Evolutionary conservation across 2,113 vertebrate genomes (phyloP).

Genomic region (Chloroceryle aenea): DNA sequence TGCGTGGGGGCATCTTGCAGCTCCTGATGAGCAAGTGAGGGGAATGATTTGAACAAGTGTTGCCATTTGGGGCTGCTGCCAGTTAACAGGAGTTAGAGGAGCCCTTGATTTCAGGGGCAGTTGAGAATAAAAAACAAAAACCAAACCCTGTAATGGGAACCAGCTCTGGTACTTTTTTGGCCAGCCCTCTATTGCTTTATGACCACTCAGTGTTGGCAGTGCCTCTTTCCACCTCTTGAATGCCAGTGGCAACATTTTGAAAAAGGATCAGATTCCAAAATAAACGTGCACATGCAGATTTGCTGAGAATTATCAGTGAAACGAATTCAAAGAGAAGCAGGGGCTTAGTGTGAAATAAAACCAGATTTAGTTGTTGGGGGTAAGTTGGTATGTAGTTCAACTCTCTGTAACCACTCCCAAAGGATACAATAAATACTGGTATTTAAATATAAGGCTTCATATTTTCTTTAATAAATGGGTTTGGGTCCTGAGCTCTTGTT

Average conservation of each 20-base stretch:
- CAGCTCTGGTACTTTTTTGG: background rate
- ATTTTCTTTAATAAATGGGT: conserved; percentile 37
- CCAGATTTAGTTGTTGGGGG: conserved; percentile 23
- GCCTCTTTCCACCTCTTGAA: background rate
- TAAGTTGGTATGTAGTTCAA: background rate
- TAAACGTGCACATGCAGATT: background rate
- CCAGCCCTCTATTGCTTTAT: rapidly evolving
- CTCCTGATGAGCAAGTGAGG: background rate
- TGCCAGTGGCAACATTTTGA: background rate
- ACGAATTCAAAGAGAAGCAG: no score
- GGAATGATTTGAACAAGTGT: background rate
- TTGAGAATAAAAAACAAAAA: background rate
- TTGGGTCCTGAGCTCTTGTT: background rate
- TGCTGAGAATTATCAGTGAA: background rate
- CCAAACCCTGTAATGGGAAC: background rate
- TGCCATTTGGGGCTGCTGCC: background rate
- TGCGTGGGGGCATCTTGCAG: background rate
- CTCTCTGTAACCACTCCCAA: background rate
- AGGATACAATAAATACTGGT: conserved; percentile 13
- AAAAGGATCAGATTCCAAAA: background rate
- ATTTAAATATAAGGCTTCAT: background rate
- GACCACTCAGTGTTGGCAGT: background rate
- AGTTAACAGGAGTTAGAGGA: background rate
- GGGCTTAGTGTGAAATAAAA: background rate
- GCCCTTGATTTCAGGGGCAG: background rate